Percentiles rank a stretch among this genome's conserved stretches.
Evolutionary conservation across 2,113 vertebrate species (phyloP).

Genomic region (Tympanuchus pallidicinctus): DNA sequence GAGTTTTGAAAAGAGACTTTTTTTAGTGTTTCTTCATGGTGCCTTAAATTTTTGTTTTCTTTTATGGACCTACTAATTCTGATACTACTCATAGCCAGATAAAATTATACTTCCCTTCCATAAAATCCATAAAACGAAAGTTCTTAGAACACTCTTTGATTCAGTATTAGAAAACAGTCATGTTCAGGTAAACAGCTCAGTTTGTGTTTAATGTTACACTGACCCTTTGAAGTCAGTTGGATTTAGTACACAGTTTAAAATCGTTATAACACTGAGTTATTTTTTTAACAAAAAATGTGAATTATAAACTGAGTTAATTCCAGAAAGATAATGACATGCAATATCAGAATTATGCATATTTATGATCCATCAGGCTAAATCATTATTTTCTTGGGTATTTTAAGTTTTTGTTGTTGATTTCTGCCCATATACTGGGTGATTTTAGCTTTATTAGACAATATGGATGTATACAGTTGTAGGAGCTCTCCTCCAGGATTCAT

Average conservation of each 20-base stretch:
- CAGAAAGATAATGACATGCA: neutral
- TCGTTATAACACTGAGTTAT: neutral
- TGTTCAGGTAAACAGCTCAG: neutral
- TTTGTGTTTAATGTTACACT: neutral
- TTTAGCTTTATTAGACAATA: neutral
- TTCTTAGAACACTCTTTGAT: conserved; percentile 7
- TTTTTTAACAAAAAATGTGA: neutral
- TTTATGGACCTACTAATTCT: neutral
- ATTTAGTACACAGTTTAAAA: neutral
- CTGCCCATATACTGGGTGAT: neutral
- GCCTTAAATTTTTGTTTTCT: neutral
- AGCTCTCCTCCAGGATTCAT: neutral
- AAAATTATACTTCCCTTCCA: neutral
- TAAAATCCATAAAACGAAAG: neutral
- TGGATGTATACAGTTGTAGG: neutral
- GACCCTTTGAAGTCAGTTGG: neutral
- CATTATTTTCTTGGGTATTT: neutral
- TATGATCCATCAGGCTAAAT: neutral
- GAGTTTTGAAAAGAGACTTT: neutral
- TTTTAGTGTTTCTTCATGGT: neutral
- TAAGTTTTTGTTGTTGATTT: neutral
- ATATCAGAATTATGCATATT: neutral
- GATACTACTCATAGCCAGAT: neutral
- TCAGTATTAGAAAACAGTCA: neutral
- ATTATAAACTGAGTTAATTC: neutral